Conservation (phyloP, 2,888 invertebrate genomes). For the Lepidochrysops patricia region DNA sequence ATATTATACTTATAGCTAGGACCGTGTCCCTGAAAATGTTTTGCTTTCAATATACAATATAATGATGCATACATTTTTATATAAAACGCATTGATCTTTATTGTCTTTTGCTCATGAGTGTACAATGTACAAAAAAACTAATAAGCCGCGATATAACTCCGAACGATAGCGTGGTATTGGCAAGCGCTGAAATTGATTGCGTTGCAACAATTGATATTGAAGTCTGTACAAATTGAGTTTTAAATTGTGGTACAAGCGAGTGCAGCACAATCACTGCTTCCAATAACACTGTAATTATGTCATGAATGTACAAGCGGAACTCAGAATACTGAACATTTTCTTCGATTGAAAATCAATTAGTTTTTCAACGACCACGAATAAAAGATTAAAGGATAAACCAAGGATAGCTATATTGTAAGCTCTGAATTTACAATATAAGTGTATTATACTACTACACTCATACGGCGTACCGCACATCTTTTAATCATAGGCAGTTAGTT, state of each 20-base stretch:
- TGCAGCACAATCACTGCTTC: conserved; percentile 15
- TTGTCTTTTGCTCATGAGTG: neutral
- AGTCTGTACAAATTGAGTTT: conserved; percentile 44
- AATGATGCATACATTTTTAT: conserved; percentile 48
- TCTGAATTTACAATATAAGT: too few species aligned
- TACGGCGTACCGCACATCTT: too few species aligned
- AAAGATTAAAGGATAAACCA: too few species aligned
- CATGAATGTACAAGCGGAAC: neutral
- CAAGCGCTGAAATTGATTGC: conserved; percentile 42
- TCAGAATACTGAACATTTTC: neutral
- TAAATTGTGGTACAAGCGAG: conserved; percentile 24
- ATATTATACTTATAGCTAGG: too few species aligned
- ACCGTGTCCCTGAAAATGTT: too few species aligned
- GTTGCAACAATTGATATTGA: conserved; percentile 40
- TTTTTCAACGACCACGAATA: too few species aligned
- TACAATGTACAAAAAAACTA: neutral
- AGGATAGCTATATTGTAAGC: too few species aligned
- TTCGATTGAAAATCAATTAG: neutral
- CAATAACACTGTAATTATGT: conserved; percentile 12
- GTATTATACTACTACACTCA: too few species aligned
- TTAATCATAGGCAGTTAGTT: too few species aligned
- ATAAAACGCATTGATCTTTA: too few species aligned
- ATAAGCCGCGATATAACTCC: conserved; percentile 2
- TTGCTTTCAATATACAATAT: neutral
- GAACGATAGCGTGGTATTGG: conserved; percentile 7